These are phyloP conservation scores for Mustelus asterias DNA, from an alignment of 2,113 vertebrate genomes.

Conservation along the genomic window DNA sequence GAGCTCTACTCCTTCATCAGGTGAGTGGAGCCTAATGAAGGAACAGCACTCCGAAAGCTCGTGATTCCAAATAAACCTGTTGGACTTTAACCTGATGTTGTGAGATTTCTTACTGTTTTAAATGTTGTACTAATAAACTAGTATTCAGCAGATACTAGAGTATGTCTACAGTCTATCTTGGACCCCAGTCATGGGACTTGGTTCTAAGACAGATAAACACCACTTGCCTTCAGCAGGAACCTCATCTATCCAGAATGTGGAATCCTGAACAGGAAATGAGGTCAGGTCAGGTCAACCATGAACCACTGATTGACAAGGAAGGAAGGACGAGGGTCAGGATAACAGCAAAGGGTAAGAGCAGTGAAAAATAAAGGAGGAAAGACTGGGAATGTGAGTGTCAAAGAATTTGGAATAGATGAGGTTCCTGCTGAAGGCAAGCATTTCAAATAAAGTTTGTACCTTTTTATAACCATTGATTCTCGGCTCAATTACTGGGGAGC, in stretches of 20 bases:
- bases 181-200: too few species aligned
- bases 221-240: not conserved
- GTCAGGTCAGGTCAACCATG: not conserved
- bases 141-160: too few species aligned
- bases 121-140: too few species aligned
- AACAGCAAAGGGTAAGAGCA: not conserved
- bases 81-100: too few species aligned
- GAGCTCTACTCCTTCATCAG: too few species aligned
- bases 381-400: not conserved
- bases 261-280: not conserved
- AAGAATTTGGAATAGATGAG: not conserved
- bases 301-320: not conserved
- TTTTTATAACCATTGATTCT: not conserved
- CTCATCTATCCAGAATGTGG: not conserved
- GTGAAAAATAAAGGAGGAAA: not conserved
- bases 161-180: too few species aligned
- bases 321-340: not conserved
- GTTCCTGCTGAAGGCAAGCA: not conserved
- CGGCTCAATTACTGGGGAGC: not conserved
- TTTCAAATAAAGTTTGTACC: not conserved
- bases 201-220: too few species aligned
- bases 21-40: too few species aligned
- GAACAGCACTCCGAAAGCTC: too few species aligned
- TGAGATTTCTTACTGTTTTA: too few species aligned
- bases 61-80: too few species aligned